phyloP scores from a whole-genome alignment of 1,140 invertebrate species.

The Micrasema minimum region DNA sequence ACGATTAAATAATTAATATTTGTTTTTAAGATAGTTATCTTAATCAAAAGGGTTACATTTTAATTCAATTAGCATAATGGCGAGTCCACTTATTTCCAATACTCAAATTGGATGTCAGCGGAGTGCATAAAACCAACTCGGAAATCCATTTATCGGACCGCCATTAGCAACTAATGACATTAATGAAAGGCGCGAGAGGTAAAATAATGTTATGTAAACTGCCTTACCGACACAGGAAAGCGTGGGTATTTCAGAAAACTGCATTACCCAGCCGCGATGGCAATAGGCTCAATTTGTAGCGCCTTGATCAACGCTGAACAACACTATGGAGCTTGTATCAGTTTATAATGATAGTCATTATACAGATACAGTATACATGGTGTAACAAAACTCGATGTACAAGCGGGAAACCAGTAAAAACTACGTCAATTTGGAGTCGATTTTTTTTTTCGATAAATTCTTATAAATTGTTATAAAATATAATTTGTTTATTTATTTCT shows the following conservation, averaged over 20 bases:
- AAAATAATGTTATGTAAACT: conserved; percentile 27
- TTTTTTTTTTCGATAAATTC: no score
- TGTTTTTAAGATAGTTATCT: no score
- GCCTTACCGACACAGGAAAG: background rate
- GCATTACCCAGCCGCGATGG: conserved; percentile 22
- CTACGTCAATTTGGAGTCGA: no score
- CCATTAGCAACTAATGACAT: conserved; percentile 30
- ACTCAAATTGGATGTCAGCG: no score
- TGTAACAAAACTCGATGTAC: no score
- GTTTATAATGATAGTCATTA: background rate
- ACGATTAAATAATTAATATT: no score
- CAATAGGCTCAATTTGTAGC: background rate
- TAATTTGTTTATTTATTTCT: no score
- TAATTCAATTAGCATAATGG: no score
- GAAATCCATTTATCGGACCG: conserved; percentile 29
- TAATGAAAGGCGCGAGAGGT: conserved; percentile 37
- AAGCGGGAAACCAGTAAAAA: no score
- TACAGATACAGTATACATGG: background rate
- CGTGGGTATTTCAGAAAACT: background rate
- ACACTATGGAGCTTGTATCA: background rate
- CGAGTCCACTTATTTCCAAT: no score
- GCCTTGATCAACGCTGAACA: background rate
- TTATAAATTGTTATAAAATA: no score
- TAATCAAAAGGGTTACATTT: no score
- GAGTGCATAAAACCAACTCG: conserved; percentile 18